Evolutionary conservation across 2,113 vertebrate species (phyloP).

Genomic region (Hirundichthys speculiger): DNA sequence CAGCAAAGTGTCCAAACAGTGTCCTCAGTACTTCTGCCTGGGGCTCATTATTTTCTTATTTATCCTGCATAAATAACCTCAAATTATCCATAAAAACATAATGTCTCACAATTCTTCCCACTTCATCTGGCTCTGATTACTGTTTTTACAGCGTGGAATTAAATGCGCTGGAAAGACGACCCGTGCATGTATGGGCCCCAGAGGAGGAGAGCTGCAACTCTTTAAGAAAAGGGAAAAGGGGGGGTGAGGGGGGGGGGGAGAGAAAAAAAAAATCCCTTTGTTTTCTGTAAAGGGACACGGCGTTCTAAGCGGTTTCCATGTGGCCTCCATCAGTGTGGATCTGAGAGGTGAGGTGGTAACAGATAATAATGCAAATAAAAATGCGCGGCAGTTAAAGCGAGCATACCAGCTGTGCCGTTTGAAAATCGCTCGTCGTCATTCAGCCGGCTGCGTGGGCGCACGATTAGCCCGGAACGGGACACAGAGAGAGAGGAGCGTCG

Average conservation of each 20-base stretch:
- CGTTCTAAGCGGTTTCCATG: conserved; percentile 74
- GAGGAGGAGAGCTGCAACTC: conserved; percentile 66
- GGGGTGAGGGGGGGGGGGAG: too few species aligned
- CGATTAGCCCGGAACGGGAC: conserved; percentile 58
- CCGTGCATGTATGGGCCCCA: conserved; percentile 64
- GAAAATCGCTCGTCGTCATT: conserved; percentile 68
- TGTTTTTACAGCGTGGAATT: conserved; percentile 80
- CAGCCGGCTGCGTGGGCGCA: conserved; percentile 57
- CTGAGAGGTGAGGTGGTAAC: conserved; percentile 73
- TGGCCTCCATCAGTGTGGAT: conserved; percentile 69
- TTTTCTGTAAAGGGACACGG: conserved; percentile 67
- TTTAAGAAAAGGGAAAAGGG: conserved; percentile 43
- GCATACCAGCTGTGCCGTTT: conserved; percentile 66
- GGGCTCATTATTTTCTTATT: conserved; percentile 73
- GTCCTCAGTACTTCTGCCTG: conserved; percentile 55
- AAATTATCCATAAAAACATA: conserved; percentile 82
- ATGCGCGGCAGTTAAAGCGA: conserved; percentile 67
- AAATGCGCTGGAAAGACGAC: conserved; percentile 75
- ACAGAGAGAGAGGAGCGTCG: conserved; percentile 35
- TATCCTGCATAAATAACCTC: conserved; percentile 81
- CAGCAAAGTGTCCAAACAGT: conserved; percentile 47
- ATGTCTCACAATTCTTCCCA: conserved; percentile 75
- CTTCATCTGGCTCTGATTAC: conserved; percentile 82
- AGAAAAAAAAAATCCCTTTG: conserved; percentile 43
- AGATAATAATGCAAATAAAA: conserved; percentile 79